Conservation (phyloP, 2,797 vertebrate species). For the Zalophus californianus region DNA sequence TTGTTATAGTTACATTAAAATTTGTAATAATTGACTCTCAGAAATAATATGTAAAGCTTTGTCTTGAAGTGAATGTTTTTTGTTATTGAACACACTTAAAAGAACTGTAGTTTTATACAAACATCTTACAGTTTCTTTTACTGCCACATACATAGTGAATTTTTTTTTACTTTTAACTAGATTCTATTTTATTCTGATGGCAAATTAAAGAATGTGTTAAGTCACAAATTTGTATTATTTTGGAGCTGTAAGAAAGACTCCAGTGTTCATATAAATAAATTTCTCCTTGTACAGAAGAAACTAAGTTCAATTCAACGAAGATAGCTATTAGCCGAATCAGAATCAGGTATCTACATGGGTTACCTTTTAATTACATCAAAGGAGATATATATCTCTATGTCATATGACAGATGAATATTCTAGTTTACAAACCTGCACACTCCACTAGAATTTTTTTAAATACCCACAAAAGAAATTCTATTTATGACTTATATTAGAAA, state of each 20-base stretch:
- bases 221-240: neutral
- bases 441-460: neutral
- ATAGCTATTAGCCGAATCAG: neutral
- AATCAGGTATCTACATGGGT: neutral
- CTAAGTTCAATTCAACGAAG: neutral
- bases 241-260: neutral
- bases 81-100: neutral
- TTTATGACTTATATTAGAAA: neutral
- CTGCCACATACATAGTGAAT: neutral
- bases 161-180: neutral
- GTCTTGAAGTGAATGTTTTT: neutral
- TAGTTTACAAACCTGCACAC: neutral
- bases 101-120: neutral
- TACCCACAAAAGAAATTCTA: neutral
- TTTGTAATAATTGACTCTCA: neutral
- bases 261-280: neutral
- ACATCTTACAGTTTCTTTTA: neutral
- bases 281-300: neutral
- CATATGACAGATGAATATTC: neutral
- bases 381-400: neutral
- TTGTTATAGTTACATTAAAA: neutral
- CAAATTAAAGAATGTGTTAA: neutral
- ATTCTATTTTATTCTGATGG: neutral
- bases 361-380: neutral
- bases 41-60: neutral